Percentiles rank a stretch among this genome's conserved stretches.
These are phyloP conservation scores for western clawed frog (Xenopus tropicalis) DNA, from an alignment of 2,113 vertebrate genomes.

Conservation along the genomic window UCB_Xtro_10.0 CM004451.2:12655001-12655500, in stretches of 20 bases:
- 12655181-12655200: too few species aligned
- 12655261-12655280: slow-evolving; percentile 1
- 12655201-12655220: too few species aligned
- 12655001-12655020: slow-evolving; percentile 58
- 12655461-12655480: background rate
- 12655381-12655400: slow-evolving; percentile 64
- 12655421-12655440: too few species aligned
- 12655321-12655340: slow-evolving; percentile 57
- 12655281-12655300: slow-evolving; percentile 59
- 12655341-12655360: slow-evolving; percentile 63
- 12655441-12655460: too few species aligned
- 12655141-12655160: too few species aligned
- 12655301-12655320: slow-evolving; percentile 63
- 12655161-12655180: background rate
- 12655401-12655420: slow-evolving; percentile 61
- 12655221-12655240: too few species aligned
- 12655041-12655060: slow-evolving; percentile 52
- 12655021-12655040: slow-evolving; percentile 54
- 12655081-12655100: background rate
- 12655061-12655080: slow-evolving; percentile 63
- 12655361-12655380: slow-evolving; percentile 62
- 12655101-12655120: too few species aligned
- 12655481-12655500: background rate
- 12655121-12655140: background rate
- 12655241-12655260: too few species aligned